A percentile compares a stretch with the other conserved stretches of the same genome.
Conservation (phyloP, 92 coral and sea anemone species). For the Hydrozoanthus gracilis region DNA sequence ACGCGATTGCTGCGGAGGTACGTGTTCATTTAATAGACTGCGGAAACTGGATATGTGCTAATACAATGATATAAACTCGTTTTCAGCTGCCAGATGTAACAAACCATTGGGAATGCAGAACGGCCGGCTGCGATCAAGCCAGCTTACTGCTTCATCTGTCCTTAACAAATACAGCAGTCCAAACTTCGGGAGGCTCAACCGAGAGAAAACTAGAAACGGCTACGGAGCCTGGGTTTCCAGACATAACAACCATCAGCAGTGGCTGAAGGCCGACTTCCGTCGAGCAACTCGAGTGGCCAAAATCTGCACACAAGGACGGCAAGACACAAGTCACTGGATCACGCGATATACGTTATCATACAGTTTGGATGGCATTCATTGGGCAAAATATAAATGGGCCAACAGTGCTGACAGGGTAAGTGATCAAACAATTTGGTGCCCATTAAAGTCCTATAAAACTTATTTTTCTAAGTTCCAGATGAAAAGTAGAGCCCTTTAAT, state of each 20-base stretch:
- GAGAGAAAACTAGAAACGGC: slow-evolving; percentile 19
- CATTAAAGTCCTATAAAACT: too few relatives aligned
- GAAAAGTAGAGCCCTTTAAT: neutral
- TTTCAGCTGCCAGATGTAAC: slow-evolving; percentile 35
- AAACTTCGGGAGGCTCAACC: slow-evolving; percentile 13
- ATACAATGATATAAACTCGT: neutral
- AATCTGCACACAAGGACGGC: slow-evolving; percentile 55
- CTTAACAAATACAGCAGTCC: slow-evolving; percentile 5
- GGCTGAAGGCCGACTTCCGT: slow-evolving; percentile 48
- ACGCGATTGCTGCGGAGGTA: too few relatives aligned
- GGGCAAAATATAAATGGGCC: slow-evolving; percentile 48
- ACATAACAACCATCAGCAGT: slow-evolving; percentile 42
- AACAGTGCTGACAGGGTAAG: slow-evolving; percentile 33
- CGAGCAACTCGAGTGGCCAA: slow-evolving; percentile 37
- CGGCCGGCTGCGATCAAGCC: slow-evolving; percentile 25
- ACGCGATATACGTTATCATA: slow-evolving; percentile 46
- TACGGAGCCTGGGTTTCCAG: slow-evolving; percentile 60
- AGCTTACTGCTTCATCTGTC: slow-evolving; percentile 36
- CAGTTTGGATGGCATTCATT: slow-evolving; percentile 56
- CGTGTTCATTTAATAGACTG: neutral
- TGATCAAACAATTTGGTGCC: neutral
- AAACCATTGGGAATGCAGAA: slow-evolving; percentile 36
- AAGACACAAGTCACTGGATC: slow-evolving; percentile 27
- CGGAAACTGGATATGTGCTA: neutral
- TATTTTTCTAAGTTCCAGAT: too few relatives aligned